Base-by-base conservation (phyloP, 2,113 vertebrate species). In the Melospiza melodia region DNA sequence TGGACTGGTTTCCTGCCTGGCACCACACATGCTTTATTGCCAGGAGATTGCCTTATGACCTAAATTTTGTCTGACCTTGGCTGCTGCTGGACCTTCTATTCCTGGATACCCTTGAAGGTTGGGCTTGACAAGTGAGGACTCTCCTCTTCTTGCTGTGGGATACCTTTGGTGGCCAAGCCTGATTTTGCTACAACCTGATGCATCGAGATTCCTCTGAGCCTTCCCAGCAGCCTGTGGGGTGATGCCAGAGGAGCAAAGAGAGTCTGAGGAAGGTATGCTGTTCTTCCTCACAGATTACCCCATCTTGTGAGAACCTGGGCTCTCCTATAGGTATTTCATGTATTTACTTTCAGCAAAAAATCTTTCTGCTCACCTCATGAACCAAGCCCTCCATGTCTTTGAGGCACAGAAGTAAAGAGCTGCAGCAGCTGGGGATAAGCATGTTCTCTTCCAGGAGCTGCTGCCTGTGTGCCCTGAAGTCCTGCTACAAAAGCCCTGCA, bases 311-410 rank as follows among this genome's bases (percentile, higher is more conserved):
- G 43, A 55, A 20, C 7, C 2, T 37, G 24, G 11, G 5, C 4
- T 30, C 33, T 54, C 18, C 14, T 33, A 5, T 7, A 41, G 12
- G 18, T 46, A 43, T 80, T 51, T 57, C 3, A 14, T 3, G 5
- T 37, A 35, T 20, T 74, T 77, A 5, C 18, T 22, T 80, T 77
- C 12, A 46, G 51, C 6, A 52, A 62, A 61, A 23, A 5, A 3
- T 30, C 31, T 39, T 39, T 39, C 37, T 80, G 28, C 44, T 95
- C 46, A 35, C 11, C 43, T 57, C 5, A 3, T n/a, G 44, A 52
- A 31, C 6, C 2, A 43, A 22, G 3, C 3, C 11, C 35, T 52
- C 5, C 2, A 17, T 5, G 3, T 81, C 6, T 44, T 4, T 68
- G 57, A 81, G 49, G 57, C 5, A 43, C 18, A 43, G 51, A 35